Evolutionary conservation across 1,140 invertebrate species (phyloP).

Genomic region (Brachionus plicatilis): DNA sequence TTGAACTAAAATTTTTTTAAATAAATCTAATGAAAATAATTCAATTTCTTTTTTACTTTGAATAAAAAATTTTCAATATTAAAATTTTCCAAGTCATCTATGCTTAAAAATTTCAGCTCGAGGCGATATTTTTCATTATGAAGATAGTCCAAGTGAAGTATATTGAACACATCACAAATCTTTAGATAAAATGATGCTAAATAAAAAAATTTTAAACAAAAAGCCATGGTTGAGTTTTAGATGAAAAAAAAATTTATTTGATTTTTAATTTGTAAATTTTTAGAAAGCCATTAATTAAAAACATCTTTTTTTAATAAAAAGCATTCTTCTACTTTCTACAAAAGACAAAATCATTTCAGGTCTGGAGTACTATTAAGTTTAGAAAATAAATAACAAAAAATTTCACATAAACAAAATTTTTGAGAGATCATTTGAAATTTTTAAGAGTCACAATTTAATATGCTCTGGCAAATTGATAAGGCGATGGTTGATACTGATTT

Average conservation of each 20-base stretch:
- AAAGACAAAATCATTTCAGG: background rate
- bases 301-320: background rate
- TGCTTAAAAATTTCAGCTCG: conserved; percentile 60
- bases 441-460: background rate
- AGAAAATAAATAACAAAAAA: conserved; percentile 13
- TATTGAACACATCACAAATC: conserved; percentile 76
- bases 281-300: background rate
- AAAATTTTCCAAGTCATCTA: conserved; percentile 2
- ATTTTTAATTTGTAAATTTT: background rate
- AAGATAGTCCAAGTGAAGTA: conserved; percentile 80
- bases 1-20: conserved; percentile 71
- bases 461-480: background rate
- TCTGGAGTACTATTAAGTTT: background rate
- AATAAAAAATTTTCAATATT: conserved; percentile 74
- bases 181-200: conserved; percentile 52
- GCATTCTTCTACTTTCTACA: background rate
- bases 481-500: background rate
- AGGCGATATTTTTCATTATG: conserved; percentile 81
- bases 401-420: background rate
- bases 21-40: conserved; percentile 48
- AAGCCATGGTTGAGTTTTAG: background rate
- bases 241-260: background rate
- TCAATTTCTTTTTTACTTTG: conserved; percentile 66
- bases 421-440: conserved; percentile 16
- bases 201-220: background rate